Base-by-base conservation (phyloP, 1,140 invertebrate genomes). In the Drosophila rufa region DNA sequence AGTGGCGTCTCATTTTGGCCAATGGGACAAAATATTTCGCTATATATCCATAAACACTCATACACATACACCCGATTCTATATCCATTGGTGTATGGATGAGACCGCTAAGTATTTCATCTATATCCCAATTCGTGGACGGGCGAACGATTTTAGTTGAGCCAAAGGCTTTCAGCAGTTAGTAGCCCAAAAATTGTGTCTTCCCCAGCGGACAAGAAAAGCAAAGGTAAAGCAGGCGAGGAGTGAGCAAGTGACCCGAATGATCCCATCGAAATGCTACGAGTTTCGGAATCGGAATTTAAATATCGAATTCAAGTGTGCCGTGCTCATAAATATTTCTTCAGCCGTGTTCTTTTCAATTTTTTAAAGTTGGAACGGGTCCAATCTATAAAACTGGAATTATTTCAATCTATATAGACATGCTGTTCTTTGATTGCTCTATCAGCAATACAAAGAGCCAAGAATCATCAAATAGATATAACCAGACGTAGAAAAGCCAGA, bases 371-470 rank as follows among this genome's bases (percentile, higher is more conserved):
- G 84, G 84, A 87, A 78, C 85, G 38, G 77, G 60, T 87, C 84
- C 84, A 87, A 87, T 80, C 84, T 73, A 83, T 89, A 84, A 89
- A 78, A 75, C 73, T 87, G 84, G 84, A 87, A 87, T 80, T 89
- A 87, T 89, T 80, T 55, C 38, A 46, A 51, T 61, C 51, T 51
- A 61, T 79, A 67, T 45, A 62, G 43, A 69, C 57, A 47, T 25
- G 36, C 17, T 59, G 64, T 60, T 57, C 66, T 60, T 64, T 69
- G 75, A 78, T 69, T 75, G 64, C 66, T 82, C 58, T 75, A 83
- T 67, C 71, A 70, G 33, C 45, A 68, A 48, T 46, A 60, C 38
- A 27, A 59, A 46, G 22, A 48, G 46, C 36, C 33, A 38, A 12
- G 46, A 64, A 76, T 51, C 66, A 84, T 73, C 55, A 80, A 73